A percentile compares a stretch with the other conserved stretches of the same genome.
Evolutionary conservation across 1,140 invertebrate species (phyloP).

Genomic region (Leptinotarsa texana): DNA sequence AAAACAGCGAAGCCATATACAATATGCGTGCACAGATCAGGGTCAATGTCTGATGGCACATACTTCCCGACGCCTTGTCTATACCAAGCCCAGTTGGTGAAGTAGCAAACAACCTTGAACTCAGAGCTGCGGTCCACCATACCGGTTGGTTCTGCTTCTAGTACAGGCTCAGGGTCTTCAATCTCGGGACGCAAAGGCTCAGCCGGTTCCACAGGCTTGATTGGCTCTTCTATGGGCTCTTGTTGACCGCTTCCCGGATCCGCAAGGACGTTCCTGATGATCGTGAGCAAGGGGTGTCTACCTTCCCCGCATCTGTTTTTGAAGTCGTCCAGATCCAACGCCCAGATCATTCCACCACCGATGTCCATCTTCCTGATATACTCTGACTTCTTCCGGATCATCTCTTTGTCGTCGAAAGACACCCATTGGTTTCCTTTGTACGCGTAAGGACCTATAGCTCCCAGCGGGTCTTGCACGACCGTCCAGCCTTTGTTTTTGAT

Average conservation of each 20-base stretch:
- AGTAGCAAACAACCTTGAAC: constrained; percentile 71
- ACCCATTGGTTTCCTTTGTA: constrained; percentile 88
- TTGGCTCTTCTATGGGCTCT: constrained; percentile 29
- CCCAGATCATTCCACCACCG: constrained; percentile 90
- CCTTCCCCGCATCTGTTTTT: constrained; percentile 74
- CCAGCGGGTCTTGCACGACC: constrained; percentile 73
- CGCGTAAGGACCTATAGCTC: constrained; percentile 83
- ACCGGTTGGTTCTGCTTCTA: constrained; percentile 25
- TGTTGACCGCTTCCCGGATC: constrained; percentile 50
- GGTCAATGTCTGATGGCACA: constrained; percentile 68
- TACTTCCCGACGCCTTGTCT: constrained; percentile 66
- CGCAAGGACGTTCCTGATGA: constrained; percentile 69
- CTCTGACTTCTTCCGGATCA: constrained; percentile 77
- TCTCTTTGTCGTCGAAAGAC: constrained; percentile 81
- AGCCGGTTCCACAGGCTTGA: background rate
- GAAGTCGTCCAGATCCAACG: constrained; percentile 86
- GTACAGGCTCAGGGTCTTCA: constrained; percentile 22
- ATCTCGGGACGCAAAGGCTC: background rate
- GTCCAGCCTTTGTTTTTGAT: constrained; percentile 78
- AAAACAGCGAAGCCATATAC: constrained; percentile 75
- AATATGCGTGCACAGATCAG: constrained; percentile 72
- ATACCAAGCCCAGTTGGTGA: constrained; percentile 74
- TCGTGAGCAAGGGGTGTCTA: constrained; percentile 73
- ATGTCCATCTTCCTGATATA: constrained; percentile 75
- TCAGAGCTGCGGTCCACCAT: constrained; percentile 50